Evolutionary conservation across 2,888 invertebrate genomes (phyloP).

Genomic region (Drosophila picticornis): DNA sequence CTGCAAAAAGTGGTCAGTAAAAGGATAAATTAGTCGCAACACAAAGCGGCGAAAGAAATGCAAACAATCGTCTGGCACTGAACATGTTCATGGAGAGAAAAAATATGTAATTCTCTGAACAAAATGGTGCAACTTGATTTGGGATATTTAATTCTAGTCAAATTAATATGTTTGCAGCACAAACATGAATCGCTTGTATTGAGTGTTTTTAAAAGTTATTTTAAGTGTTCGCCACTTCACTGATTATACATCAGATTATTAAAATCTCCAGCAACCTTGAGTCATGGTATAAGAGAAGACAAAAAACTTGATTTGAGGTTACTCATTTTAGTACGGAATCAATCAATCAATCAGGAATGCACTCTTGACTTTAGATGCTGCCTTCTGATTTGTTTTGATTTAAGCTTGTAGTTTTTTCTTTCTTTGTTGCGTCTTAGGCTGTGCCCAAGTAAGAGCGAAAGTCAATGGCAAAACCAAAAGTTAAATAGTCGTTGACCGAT

Average conservation of each 20-base stretch:
- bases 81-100: background rate
- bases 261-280: background rate
- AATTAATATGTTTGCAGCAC: background rate
- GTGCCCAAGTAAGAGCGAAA: conserved; percentile 1
- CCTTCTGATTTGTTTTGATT: background rate
- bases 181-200: background rate
- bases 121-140: background rate
- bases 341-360: background rate
- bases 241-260: background rate
- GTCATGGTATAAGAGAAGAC: background rate
- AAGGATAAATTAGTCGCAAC: conserved; percentile 19
- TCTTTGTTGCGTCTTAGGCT: background rate
- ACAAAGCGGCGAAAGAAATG: conserved; percentile 27
- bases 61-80: background rate
- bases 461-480: conserved; percentile 23
- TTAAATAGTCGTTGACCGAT: conserved; percentile 29
- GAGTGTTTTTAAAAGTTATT: background rate
- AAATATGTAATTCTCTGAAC: background rate
- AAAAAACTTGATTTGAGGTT: background rate
- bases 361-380: background rate
- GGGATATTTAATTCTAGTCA: background rate
- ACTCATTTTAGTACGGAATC: background rate
- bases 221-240: background rate
- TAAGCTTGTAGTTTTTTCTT: background rate
- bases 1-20: conserved; percentile 30